A percentile compares a stretch with the other conserved stretches of the same genome.
phyloP scores from a whole-genome alignment of 2,797 vertebrate genomes.

The Crocodylus rhombifer region DNA sequence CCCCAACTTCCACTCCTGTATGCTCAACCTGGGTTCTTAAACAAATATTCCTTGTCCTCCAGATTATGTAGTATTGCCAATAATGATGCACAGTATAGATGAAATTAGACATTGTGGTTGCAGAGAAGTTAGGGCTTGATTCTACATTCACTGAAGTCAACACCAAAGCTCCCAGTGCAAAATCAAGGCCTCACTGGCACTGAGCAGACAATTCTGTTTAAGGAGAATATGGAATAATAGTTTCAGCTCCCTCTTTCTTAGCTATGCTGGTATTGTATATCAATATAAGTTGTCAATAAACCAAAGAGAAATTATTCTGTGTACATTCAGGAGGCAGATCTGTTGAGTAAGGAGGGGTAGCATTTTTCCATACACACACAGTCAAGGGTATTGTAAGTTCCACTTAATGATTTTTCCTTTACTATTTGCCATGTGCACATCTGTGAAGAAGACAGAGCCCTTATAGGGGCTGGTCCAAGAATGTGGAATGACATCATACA shows the following conservation, averaged over 20 bases:
- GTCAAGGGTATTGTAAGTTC: background rate
- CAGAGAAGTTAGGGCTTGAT: background rate
- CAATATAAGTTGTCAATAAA: constrained; percentile 50
- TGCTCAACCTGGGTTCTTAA: background rate
- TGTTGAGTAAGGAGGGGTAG: constrained; percentile 33
- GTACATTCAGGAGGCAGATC: constrained; percentile 15
- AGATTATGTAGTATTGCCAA: background rate
- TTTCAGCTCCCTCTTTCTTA: background rate
- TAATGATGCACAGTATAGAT: background rate
- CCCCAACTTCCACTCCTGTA: background rate
- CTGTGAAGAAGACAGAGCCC: background rate
- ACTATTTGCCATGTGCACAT: background rate
- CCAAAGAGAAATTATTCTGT: constrained; percentile 56
- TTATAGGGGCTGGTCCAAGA: background rate
- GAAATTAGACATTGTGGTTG: background rate
- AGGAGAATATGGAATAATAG: background rate
- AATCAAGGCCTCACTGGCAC: background rate
- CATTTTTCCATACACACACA: constrained; percentile 47
- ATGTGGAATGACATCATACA: background rate
- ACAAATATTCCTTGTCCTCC: background rate
- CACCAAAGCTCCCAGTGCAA: background rate
- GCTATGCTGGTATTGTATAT: background rate
- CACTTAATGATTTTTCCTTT: background rate
- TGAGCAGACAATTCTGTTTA: background rate
- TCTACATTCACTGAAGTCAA: background rate